A percentile compares a stretch with the other conserved stretches of the same genome.
phyloP scores from a whole-genome alignment of 2,888 invertebrate genomes.

The Pachymerium ferrugineum region DNA sequence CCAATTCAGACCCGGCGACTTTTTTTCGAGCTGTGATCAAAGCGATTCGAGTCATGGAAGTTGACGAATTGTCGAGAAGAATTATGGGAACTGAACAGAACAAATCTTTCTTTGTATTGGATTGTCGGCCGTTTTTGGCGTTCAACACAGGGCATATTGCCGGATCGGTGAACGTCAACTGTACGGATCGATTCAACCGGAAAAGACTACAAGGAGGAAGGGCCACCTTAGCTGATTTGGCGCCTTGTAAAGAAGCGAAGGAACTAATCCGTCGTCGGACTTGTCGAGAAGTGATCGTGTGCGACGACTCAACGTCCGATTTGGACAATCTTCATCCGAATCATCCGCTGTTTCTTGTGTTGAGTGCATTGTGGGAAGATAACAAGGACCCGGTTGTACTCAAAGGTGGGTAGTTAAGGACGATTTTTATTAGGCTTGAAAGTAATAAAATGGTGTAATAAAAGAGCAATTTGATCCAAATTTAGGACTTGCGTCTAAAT shows the following conservation, averaged over 20 bases:
- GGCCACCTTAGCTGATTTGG: conserved; percentile 60
- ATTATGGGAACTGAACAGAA: conserved; percentile 39
- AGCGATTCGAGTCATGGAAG: conserved; percentile 53
- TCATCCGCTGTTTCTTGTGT: conserved; percentile 60
- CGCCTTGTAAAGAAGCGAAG: conserved; percentile 60
- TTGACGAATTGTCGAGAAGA: conserved; percentile 54
- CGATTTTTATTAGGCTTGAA: too few relatives aligned
- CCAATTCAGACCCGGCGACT: conserved; percentile 54
- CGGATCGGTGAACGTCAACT: conserved; percentile 65
- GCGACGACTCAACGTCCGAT: conserved; percentile 55
- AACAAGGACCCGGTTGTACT: conserved; percentile 61
- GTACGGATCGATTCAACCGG: conserved; percentile 63
- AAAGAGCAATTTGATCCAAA: conserved; percentile 6
- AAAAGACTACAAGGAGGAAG: conserved; percentile 62
- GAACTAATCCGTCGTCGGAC: conserved; percentile 56
- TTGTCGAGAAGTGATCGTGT: conserved; percentile 63
- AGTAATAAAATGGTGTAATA: too few relatives aligned
- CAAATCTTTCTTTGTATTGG: conserved; percentile 53
- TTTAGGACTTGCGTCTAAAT: conserved; percentile 1
- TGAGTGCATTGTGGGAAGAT: conserved; percentile 62
- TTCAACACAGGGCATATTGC: conserved; percentile 64
- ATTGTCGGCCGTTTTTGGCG: conserved; percentile 64
- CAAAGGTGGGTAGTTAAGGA: conserved; percentile 59
- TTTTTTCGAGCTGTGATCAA: conserved; percentile 48
- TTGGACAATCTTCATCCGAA: conserved; percentile 38